These are phyloP conservation scores for Athene cunicularia DNA, from an alignment of 2,113 vertebrate genomes.

Conservation along the genomic window DNA sequence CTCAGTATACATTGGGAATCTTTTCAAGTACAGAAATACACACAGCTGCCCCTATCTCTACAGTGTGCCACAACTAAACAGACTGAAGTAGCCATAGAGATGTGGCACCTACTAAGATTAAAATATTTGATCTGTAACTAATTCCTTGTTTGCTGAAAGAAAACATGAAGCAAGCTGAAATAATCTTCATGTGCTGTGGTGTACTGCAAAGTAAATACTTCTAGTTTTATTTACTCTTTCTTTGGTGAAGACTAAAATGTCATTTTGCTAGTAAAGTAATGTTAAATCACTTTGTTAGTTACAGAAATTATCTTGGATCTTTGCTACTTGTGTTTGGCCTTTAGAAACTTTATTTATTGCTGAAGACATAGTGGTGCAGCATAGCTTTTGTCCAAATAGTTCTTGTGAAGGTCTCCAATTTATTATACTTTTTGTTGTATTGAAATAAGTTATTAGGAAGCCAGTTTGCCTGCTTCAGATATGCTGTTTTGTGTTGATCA, in stretches of 20 bases:
- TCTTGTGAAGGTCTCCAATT: not conserved
- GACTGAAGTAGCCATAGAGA: not conserved
- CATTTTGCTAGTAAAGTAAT: not conserved
- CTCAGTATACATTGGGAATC: fast-evolving
- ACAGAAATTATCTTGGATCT: not conserved
- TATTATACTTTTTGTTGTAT: fast-evolving
- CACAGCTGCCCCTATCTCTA: not conserved
- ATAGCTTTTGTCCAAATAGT: not conserved
- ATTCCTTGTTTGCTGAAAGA: not conserved
- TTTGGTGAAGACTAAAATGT: not conserved
- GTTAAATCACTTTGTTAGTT: not conserved
- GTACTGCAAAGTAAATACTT: not conserved
- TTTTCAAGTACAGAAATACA: not conserved
- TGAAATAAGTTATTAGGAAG: not conserved
- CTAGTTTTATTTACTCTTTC: not conserved
- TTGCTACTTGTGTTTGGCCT: not conserved
- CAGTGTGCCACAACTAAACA: not conserved
- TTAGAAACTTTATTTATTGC: not conserved
- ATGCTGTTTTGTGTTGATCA: not conserved
- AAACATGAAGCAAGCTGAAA: not conserved
- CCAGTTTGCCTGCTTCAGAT: not conserved
- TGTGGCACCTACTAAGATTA: not conserved
- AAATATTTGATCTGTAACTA: not conserved
- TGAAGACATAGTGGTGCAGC: not conserved
- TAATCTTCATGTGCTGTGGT: not conserved